These are phyloP conservation scores for Naso thynnoides DNA, from an alignment of 2,797 vertebrate species.

Conservation along the genomic window DNA sequence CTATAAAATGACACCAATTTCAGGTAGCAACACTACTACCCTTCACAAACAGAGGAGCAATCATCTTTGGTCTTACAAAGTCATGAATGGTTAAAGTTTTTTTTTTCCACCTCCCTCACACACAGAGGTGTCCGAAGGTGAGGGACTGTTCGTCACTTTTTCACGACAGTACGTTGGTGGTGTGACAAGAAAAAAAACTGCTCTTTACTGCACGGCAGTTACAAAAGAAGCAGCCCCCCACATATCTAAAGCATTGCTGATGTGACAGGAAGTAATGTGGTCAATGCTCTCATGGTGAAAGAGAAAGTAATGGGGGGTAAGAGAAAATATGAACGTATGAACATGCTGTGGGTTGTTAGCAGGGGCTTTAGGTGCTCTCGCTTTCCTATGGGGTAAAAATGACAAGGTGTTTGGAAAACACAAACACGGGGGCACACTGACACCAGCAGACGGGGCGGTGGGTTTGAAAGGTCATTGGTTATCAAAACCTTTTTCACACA, in stretches of 20 bases:
- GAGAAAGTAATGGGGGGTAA: slow-evolving; percentile 54
- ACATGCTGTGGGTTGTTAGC: slow-evolving; percentile 20
- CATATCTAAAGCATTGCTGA: slow-evolving; percentile 7
- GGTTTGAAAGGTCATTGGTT: slow-evolving; percentile 4
- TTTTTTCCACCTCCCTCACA: slow-evolving; percentile 1
- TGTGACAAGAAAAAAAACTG: slow-evolving; percentile 7
- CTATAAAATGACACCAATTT: not conserved
- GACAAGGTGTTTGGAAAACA: slow-evolving; percentile 51
- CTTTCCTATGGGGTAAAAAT: slow-evolving; percentile 39
- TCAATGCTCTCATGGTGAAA: slow-evolving; percentile 46
- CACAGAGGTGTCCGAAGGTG: slow-evolving; percentile 4
- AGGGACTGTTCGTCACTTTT: slow-evolving; percentile 15
- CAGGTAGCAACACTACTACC: not conserved
- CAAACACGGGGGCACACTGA: slow-evolving; percentile 31
- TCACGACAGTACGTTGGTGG: slow-evolving; percentile 41
- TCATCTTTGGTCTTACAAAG: not conserved
- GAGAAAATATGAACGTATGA: not conserved
- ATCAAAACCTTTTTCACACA: not conserved
- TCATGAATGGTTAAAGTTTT: not conserved
- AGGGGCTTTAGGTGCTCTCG: slow-evolving; percentile 38
- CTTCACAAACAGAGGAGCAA: not conserved
- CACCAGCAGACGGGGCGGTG: not conserved
- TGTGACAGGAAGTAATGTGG: slow-evolving; percentile 73
- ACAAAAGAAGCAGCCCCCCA: slow-evolving; percentile 33
- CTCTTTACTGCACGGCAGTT: slow-evolving; percentile 9